phyloP scores from a whole-genome alignment of 2,888 invertebrate species.

The Rotaria macrura region DNA sequence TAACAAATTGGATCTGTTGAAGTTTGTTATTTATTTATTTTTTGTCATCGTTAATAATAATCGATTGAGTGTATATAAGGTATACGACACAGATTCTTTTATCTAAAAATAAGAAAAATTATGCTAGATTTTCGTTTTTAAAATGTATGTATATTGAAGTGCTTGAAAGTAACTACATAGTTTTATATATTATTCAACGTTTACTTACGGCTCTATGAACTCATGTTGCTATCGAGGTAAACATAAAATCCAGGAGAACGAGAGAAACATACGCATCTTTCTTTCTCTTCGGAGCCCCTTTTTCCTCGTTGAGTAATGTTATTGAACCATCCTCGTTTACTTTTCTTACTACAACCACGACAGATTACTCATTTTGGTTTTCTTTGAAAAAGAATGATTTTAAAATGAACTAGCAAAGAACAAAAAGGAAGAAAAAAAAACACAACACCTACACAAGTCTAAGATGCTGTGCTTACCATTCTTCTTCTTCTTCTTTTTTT shows the following conservation, averaged over 20 bases:
- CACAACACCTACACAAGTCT: neutral
- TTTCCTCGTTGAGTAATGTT: neutral
- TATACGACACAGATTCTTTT: no score
- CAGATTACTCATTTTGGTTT: neutral
- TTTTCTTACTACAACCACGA: neutral
- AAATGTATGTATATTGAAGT: no score
- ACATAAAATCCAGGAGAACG: neutral
- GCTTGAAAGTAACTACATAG: no score
- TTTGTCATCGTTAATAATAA: neutral
- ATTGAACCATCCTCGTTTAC: neutral
- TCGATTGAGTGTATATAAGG: no score
- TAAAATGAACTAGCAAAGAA: neutral
- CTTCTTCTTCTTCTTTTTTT: neutral
- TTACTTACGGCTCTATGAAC: neutral
- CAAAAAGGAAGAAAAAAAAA: neutral
- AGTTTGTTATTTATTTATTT: no score
- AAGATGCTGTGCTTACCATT: neutral
- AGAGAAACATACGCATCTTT: neutral
- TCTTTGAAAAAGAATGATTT: neutral
- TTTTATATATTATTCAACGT: no score
- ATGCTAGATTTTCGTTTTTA: no score
- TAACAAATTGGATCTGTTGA: neutral
- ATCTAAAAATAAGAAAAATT: no score
- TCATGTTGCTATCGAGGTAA: neutral
- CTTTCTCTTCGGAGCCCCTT: neutral